These are phyloP conservation scores for Aurelia aurita complex sp. Pacific DNA, from an alignment of 30 jellyfish, hydroid and myxozoan genomes.

Conservation along the genomic window DNA sequence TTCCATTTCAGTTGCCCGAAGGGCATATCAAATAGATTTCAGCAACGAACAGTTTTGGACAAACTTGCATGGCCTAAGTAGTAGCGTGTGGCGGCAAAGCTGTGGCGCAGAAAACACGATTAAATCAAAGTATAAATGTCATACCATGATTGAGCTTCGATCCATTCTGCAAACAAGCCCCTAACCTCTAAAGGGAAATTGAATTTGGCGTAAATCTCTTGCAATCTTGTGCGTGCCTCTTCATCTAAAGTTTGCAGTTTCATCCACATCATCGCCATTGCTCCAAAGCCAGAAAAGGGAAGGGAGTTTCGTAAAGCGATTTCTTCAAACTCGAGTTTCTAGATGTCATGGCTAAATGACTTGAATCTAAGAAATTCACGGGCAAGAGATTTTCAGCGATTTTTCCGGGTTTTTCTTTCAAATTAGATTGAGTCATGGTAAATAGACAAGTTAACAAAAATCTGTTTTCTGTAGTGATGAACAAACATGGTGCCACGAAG, in stretches of 20 bases:
- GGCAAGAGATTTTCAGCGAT: no score
- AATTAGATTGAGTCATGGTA: no score
- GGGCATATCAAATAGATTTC: no score
- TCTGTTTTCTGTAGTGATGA: no score
- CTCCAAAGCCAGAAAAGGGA: background rate
- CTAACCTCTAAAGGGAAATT: conserved; percentile 84
- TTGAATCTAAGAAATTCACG: no score
- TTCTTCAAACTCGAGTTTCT: no score
- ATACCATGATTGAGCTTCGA: conserved; percentile 86
- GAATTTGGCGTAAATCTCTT: conserved; percentile 58
- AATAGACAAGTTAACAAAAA: no score
- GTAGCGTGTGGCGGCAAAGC: background rate
- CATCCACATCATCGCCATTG: conserved; percentile 65
- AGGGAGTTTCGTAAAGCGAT: background rate
- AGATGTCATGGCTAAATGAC: background rate
- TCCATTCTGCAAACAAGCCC: conserved; percentile 88
- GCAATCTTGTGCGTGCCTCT: conserved; percentile 67
- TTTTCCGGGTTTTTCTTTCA: no score
- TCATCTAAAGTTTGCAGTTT: conserved; percentile 42
- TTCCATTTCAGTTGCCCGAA: no score
- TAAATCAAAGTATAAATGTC: background rate
- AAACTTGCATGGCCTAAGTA: background rate
- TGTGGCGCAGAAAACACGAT: background rate
- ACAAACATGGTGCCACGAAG: no score
- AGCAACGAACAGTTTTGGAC: no score